Evolutionary conservation across 1,140 invertebrate species (phyloP), one percentile per base, ranked within the genome.

Genomic region (Himalopsyche phryganea): DNA sequence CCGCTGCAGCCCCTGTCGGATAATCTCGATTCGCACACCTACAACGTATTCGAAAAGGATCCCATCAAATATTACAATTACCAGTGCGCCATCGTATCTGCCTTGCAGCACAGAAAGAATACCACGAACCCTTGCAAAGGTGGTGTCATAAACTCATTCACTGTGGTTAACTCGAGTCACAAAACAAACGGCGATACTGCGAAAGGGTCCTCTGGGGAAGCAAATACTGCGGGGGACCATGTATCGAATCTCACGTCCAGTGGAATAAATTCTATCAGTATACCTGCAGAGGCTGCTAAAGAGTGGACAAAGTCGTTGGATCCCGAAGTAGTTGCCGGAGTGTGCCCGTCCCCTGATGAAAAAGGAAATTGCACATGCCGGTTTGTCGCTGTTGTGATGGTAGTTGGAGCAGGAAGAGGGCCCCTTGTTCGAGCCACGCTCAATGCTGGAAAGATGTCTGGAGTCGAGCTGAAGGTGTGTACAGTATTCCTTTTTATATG

Each of bases 21-120:
- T 69, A 97, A 99, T 78, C 80, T 99, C 13, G 94, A 98, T 72
- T 92, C 91, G 5, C 86, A 90, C 60, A 96, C 96, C 1, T 99
- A 99, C 72, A 95, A 98, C 80, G 87, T 98, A 6, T 99, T 99
- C 83, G 97, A 99, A 78, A 93, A 94, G 69, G 97, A 99, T 84
- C 92, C 94, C 9, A 80, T 96, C 0, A 99, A 99, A 75, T 99
- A 99, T 76, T 83, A 86, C 19, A 82, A 91, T 55, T 99, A 99
- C 77, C 88, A 96, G 75, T 82, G 82, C 58, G 96, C 90, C 15
- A 85, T 91, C 50, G 83, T 86, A 57, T 72, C 83, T 73, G 94
- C 93, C 11, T 74, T 98, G 3, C 65, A 72, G 42, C 76, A 82
- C 68, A 49, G 76, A 11, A 57, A 60, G n/a, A 20, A 38, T 14